Evolutionary conservation across 2,113 vertebrate genomes (phyloP).

Genomic region (Heptranchias perlo): DNA sequence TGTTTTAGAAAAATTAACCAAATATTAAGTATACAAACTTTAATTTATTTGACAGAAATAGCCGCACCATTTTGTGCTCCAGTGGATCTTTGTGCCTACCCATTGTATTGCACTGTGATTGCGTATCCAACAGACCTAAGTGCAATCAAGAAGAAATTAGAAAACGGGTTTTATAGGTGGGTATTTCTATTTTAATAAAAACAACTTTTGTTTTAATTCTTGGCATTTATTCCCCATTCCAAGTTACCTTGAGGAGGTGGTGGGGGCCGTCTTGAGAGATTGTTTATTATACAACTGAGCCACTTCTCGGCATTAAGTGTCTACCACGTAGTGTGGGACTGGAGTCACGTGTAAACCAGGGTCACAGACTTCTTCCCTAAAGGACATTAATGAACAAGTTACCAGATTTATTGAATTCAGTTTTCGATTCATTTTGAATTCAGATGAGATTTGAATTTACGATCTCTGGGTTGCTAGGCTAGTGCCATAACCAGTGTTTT

Average conservation of each 20-base stretch:
- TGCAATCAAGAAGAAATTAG: conserved; percentile 81
- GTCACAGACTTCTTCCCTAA: background rate
- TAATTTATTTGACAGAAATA: conserved; percentile 66
- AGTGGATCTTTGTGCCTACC: conserved; percentile 88
- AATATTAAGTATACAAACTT: background rate
- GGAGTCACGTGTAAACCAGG: background rate
- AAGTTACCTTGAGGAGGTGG: background rate
- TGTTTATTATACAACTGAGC: background rate
- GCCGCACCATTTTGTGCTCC: conserved; percentile 85
- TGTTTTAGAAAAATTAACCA: background rate
- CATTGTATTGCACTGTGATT: conserved; percentile 93
- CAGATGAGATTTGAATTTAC: background rate
- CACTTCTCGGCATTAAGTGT: background rate
- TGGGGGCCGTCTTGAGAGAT: background rate
- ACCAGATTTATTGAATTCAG: background rate
- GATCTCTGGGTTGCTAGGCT: background rate
- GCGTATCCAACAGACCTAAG: conserved; percentile 91
- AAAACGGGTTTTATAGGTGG: conserved; percentile 91
- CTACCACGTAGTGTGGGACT: background rate
- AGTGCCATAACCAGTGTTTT: background rate
- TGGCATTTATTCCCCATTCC: background rate
- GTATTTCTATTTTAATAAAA: background rate
- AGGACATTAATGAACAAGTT: background rate
- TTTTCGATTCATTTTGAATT: background rate
- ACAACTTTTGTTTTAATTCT: background rate